Evolutionary conservation across 1,140 invertebrate species (phyloP).

Genomic region (Pachyrhynchus sulphureomaculatus): DNA sequence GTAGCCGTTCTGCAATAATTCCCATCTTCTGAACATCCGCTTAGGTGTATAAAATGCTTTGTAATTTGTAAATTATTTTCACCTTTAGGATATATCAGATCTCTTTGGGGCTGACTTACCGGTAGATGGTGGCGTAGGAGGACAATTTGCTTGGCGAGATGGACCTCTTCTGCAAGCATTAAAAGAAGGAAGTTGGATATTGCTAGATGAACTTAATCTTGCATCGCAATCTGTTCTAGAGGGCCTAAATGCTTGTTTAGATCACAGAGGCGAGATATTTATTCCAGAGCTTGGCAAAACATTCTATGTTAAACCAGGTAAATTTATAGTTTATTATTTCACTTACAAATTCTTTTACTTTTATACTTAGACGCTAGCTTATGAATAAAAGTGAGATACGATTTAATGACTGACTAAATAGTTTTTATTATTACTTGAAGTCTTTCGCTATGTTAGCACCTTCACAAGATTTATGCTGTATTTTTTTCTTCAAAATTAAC

Average conservation of each 20-base stretch:
- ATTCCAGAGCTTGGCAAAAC: conserved; percentile 91
- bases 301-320: conserved; percentile 75
- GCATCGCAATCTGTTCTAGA: conserved; percentile 98
- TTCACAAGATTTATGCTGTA: no score
- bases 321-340: conserved; percentile 8
- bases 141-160: conserved; percentile 93
- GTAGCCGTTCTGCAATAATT: no score
- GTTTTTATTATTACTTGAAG: no score
- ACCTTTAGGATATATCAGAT: conserved; percentile 86
- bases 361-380: neutral
- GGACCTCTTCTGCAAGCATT: conserved; percentile 93
- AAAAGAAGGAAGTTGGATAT: conserved; percentile 91
- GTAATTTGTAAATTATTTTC: conserved; percentile 20
- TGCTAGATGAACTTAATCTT: conserved; percentile 98
- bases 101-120: conserved; percentile 98
- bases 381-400: neutral
- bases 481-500: no score
- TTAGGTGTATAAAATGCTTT: no score
- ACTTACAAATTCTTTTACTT: no score
- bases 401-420: neutral
- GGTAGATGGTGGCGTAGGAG: conserved; percentile 79
- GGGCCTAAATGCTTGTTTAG: conserved; percentile 96
- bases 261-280: conserved; percentile 95
- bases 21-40: no score
- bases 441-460: no score